Conservation (phyloP, 2,797 vertebrate species). For the Pangasius larnaudii region DNA sequence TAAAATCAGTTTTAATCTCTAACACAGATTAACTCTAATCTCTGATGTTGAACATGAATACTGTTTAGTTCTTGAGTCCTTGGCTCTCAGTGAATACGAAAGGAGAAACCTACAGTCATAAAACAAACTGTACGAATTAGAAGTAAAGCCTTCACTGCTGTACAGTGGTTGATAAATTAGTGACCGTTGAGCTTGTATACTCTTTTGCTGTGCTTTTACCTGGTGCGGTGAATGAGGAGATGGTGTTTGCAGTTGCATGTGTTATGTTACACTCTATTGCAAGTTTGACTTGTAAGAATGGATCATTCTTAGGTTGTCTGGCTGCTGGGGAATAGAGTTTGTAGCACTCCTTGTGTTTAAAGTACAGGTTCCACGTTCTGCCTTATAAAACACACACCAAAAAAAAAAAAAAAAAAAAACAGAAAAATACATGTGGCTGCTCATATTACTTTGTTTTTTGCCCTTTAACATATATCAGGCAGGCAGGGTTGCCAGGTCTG, state of each 20-base stretch:
- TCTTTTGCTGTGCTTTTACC: neutral
- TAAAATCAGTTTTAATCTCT: neutral
- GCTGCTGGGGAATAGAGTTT: neutral
- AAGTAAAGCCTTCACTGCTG: neutral
- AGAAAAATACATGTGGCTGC: neutral
- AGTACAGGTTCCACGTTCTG: neutral
- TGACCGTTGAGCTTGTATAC: neutral
- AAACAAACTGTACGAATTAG: neutral
- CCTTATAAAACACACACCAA: neutral
- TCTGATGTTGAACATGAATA: neutral
- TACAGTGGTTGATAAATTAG: neutral
- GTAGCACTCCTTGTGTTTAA: neutral
- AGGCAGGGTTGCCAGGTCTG: neutral
- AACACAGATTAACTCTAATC: too few relatives aligned
- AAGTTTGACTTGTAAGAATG: neutral
- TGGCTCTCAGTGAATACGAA: neutral
- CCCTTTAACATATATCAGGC: neutral
- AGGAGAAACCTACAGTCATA: neutral
- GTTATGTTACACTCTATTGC: neutral
- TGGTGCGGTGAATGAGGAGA: neutral
- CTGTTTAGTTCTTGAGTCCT: neutral
- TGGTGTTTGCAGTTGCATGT: neutral
- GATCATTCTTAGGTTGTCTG: neutral
- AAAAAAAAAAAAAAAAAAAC: neutral
- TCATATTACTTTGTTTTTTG: neutral